Conservation (phyloP, 2,797 vertebrate genomes). For the Petrocephalus schoutedeni region DNA sequence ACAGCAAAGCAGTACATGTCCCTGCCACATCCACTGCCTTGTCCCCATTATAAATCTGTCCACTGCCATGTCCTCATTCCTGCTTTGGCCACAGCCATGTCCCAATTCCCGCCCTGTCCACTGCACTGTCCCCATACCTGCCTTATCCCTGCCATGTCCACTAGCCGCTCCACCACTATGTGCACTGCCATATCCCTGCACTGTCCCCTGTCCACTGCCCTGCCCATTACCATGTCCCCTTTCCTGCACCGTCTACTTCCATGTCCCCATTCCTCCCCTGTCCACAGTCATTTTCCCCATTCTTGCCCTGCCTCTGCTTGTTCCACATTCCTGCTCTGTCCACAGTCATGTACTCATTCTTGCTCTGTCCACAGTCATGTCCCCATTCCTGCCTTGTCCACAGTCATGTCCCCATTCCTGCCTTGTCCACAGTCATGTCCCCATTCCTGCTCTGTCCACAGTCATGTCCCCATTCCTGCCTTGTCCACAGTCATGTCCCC, state of each 20-base stretch:
- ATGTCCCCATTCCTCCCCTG: not conserved
- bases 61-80: not conserved
- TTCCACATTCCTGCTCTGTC: not conserved
- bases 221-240: not conserved
- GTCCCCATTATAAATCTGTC: not conserved
- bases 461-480: not conserved
- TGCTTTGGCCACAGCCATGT: not conserved
- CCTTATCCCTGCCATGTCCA: not conserved
- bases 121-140: not conserved
- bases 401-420: too few relatives aligned
- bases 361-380: not conserved
- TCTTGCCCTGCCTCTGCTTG: not conserved
- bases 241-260: not conserved
- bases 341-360: not conserved
- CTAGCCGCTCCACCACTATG: too few relatives aligned
- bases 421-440: not conserved
- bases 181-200: not conserved
- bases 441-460: not conserved
- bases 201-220: not conserved
- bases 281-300: not conserved
- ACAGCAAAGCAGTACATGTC: not conserved
- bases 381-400: not conserved
- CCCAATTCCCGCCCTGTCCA: not conserved
- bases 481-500: not conserved
- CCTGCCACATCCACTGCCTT: not conserved